A percentile compares a stretch with the other conserved stretches of the same genome.
Evolutionary conservation across 2,113 vertebrate species (phyloP).

Genomic region (Mesitornis unicolor): DNA sequence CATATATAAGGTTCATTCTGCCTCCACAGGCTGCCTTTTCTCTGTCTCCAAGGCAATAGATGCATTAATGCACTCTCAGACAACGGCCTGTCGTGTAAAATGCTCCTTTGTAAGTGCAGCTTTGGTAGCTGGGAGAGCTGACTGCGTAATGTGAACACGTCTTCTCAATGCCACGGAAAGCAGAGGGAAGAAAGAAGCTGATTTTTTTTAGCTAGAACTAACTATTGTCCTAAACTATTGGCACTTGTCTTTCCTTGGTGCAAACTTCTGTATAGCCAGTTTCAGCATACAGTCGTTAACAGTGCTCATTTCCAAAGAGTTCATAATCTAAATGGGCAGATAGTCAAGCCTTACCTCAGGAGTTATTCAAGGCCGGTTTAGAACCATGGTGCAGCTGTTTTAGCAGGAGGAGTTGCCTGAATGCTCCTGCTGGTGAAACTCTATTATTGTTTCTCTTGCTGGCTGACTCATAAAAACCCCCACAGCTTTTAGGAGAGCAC

Average conservation of each 20-base stretch:
- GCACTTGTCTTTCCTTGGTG: background rate
- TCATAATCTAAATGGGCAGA: background rate
- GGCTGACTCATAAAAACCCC: background rate
- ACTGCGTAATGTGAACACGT: background rate
- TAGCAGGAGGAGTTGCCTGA: background rate
- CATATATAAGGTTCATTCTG: background rate
- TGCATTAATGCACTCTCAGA: slow-evolving; percentile 25
- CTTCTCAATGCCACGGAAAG: background rate
- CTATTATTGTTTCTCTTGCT: background rate
- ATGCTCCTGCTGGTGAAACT: background rate
- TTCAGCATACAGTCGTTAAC: background rate
- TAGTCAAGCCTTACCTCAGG: background rate
- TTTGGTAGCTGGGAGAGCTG: background rate
- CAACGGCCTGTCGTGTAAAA: background rate
- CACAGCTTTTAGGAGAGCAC: background rate
- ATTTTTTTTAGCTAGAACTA: background rate
- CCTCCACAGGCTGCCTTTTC: slow-evolving; percentile 3
- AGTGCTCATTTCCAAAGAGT: background rate
- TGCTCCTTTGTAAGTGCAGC: slow-evolving; percentile 14
- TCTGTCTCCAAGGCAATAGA: slow-evolving; percentile 30
- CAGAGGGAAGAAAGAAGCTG: background rate
- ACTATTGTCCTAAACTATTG: background rate
- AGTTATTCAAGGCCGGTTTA: background rate
- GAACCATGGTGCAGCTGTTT: background rate
- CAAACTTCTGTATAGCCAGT: background rate